Base-by-base conservation (phyloP, 2,888 invertebrate species). In the Napeogenes inachia region DNA sequence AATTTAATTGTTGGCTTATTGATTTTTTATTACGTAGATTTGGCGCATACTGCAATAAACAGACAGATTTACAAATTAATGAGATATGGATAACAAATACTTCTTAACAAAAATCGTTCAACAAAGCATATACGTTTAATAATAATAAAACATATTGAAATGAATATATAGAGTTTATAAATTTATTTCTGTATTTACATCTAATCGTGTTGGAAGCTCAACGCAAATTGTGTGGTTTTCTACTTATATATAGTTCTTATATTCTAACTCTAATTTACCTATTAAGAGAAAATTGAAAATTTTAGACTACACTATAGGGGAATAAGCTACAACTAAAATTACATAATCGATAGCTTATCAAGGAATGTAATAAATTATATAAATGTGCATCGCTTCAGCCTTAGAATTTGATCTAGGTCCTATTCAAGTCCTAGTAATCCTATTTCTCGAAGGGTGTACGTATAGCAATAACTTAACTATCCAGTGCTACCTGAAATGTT, bases 161-260 rank as follows among this genome's bases (percentile, higher is more conserved):
- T 61, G 61, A 61, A 64, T 59, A 21, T 57, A 56, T 59, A 62
- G 53, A 63, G 59, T 57, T 56, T 53, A 50, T 57, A 62, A 70
- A 67, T 70, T 76, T 80, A 82, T 77, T 75, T 81, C 77, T 84
- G 81, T 91, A 91, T 91, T 79, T 91, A 91, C 91, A 91, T 84
- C 91, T 91, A 91, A 89, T 88, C 89, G 87, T 91, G 89, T 90
- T 91, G 91, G 91, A 91, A 91, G 91, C 91, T 91, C 91, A 91
- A 91, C 90, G 90, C 86, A 89, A 90, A 90, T 89, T 88, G 78
- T 86, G 87, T 88, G 84, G 77, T 80, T 84, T 83, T 74, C 75
- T 64, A 65, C 62, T 64, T 76, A 71, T 72, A 60, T 69, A 70
- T 67, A 71, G 64, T 66, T 73, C 69, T 73, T 72, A 74, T 70